Base-by-base conservation (phyloP, 1,140 invertebrate genomes). In the Megalopta genalis region DNA sequence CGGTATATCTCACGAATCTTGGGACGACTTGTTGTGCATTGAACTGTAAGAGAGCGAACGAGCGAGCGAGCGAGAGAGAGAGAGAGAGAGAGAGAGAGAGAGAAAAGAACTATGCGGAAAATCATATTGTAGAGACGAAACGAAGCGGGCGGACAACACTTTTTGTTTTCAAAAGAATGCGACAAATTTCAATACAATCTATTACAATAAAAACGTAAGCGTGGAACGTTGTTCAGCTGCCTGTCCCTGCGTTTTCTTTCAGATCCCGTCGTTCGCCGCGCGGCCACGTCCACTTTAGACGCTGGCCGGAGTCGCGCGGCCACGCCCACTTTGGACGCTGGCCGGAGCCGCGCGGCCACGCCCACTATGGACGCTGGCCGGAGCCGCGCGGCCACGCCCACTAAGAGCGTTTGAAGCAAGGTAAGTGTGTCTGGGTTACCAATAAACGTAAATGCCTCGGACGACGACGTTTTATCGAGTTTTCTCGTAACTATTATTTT, bases 191-290 rank as follows among this genome's bases (percentile, higher is more conserved):
- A 86, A 77, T 85, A 85, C 80, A 85, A 79, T 86, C 84, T 86
- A 77, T 85, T 83, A 85, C 68, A 86, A 86, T 83, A 85, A 86
- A 86, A 77, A 83, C 73, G 57, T 83, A 67, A 85, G 59, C 76
- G 84, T 86, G 83, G 77, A 72, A 42, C 46, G 68, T 85, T 77
- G 60, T n/a, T n/a, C 21, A n/a, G 54, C n/a, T 57, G 54, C 54
- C 54, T 57, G 18, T 57, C n/a, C 18, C 6, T n/a, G n/a, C 54
- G 21, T 57, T n/a, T 57, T 2, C 21, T 21, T 57, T n/a, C 16
- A 46, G 42, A 46, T 46, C 2, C 42, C 14, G 42, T 12, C 14
- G 42, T 14, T 46, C 42, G 42, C 2, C 10, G 32, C 42, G 10
- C 12, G 3, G 39, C 1, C 12, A 10, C 7, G 39, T 42, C 39